Conservation (phyloP, 1,140 invertebrate species). For the Zaprionus inermis region DNA sequence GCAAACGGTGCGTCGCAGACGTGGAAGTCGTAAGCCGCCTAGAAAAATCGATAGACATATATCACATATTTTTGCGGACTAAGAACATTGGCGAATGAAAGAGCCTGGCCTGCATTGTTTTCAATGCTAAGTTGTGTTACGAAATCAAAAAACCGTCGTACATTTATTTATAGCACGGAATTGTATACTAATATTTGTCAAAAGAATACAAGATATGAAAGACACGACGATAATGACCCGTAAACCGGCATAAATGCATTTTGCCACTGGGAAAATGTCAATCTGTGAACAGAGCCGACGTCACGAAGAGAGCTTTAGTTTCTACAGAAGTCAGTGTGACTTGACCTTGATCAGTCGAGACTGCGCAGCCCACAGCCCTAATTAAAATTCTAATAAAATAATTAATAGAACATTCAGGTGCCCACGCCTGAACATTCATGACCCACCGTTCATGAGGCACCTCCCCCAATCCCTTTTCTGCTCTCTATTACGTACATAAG, state of each 20-base stretch:
- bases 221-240: neutral
- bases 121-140: slow-evolving; percentile 24
- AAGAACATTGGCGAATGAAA: neutral
- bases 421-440: slow-evolving; percentile 20
- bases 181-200: neutral
- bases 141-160: slow-evolving; percentile 18
- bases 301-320: neutral
- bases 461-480: neutral
- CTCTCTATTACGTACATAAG: slow-evolving; percentile 23
- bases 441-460: neutral
- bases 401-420: slow-evolving; percentile 31
- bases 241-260: neutral
- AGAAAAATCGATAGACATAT: slow-evolving; percentile 36
- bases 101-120: neutral
- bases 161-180: neutral
- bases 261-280: neutral
- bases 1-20: slow-evolving; percentile 16
- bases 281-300: neutral
- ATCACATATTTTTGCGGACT: neutral
- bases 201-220: neutral
- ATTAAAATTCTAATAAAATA: slow-evolving; percentile 61
- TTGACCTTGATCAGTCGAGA: slow-evolving; percentile 1
- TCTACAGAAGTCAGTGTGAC: neutral
- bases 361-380: slow-evolving; percentile 15
- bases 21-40: slow-evolving; percentile 6